These are phyloP conservation scores for Drosophila quadrilineata DNA, from an alignment of 1,140 invertebrate species.

Conservation along the genomic window DNA sequence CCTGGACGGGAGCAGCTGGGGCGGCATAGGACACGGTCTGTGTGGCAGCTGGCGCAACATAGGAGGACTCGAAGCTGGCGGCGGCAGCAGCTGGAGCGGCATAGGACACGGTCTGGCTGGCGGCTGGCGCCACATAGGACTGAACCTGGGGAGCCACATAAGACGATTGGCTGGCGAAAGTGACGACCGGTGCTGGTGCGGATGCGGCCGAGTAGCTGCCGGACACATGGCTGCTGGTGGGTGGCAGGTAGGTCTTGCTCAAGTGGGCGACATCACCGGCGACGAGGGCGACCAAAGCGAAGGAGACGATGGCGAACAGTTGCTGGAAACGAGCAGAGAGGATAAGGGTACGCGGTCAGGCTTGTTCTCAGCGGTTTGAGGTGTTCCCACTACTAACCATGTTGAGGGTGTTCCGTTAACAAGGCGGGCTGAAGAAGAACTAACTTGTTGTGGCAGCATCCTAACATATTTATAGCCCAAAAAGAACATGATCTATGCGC, in stretches of 20 bases:
- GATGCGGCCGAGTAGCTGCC: conserved; percentile 11
- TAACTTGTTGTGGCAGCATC: conserved; percentile 22
- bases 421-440: conserved; percentile 18
- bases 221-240: conserved; percentile 4
- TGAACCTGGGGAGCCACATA: conserved; percentile 20
- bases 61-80: conserved; percentile 10
- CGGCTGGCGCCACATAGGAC: conserved; percentile 23
- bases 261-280: conserved; percentile 67
- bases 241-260: conserved; percentile 60
- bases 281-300: conserved; percentile 55
- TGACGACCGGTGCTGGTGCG: conserved; percentile 1
- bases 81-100: conserved; percentile 24
- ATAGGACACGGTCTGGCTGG: conserved; percentile 33
- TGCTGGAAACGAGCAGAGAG: conserved; percentile 25
- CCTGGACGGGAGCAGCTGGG: too few relatives aligned
- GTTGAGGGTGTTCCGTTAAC: conserved; percentile 38
- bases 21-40: conserved; percentile 17
- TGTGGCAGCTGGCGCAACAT: conserved; percentile 31
- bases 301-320: conserved; percentile 49
- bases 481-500: conserved; percentile 30
- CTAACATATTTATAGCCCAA: conserved; percentile 58
- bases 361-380: neutral
- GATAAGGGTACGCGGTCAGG: neutral
- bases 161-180: conserved; percentile 5
- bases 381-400: conserved; percentile 44